Conservation (phyloP, 2,888 invertebrate species). For the Vesta saturnalis region DNA sequence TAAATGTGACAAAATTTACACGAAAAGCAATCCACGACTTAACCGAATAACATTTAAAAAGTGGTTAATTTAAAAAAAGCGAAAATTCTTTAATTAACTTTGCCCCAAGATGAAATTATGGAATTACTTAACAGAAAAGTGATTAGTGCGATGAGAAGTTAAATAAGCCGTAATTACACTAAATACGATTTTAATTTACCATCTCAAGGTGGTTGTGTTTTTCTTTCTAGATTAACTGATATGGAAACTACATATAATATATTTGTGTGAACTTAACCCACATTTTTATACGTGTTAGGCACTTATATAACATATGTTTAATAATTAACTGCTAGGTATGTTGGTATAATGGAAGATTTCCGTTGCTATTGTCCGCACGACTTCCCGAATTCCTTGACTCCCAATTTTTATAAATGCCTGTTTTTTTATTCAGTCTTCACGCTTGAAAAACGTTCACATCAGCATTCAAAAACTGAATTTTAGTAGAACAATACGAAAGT, state of each 20-base stretch:
- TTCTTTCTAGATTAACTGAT: neutral
- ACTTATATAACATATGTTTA: neutral
- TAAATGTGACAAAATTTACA: too few relatives aligned
- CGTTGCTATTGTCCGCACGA: neutral
- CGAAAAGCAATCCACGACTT: too few relatives aligned
- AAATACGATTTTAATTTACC: neutral
- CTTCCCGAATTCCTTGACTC: neutral
- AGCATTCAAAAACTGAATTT: too few relatives aligned
- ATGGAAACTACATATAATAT: neutral
- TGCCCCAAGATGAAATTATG: too few relatives aligned
- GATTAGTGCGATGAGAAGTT: too few relatives aligned
- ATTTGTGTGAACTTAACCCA: neutral
- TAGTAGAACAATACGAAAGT: too few relatives aligned
- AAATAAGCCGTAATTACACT: neutral
- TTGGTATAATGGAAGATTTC: neutral
- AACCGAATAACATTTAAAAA: too few relatives aligned
- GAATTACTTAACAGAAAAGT: too few relatives aligned
- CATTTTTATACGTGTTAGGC: neutral
- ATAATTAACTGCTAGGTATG: conserved; percentile 1
- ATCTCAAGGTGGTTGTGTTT: neutral
- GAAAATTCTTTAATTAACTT: too few relatives aligned
- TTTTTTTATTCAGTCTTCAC: too few relatives aligned
- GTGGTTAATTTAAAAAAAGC: too few relatives aligned
- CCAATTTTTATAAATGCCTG: neutral
- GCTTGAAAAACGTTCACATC: too few relatives aligned